These are phyloP conservation scores for Nebria brevicollis DNA, from an alignment of 2,888 invertebrate species.

Conservation along the genomic window DNA sequence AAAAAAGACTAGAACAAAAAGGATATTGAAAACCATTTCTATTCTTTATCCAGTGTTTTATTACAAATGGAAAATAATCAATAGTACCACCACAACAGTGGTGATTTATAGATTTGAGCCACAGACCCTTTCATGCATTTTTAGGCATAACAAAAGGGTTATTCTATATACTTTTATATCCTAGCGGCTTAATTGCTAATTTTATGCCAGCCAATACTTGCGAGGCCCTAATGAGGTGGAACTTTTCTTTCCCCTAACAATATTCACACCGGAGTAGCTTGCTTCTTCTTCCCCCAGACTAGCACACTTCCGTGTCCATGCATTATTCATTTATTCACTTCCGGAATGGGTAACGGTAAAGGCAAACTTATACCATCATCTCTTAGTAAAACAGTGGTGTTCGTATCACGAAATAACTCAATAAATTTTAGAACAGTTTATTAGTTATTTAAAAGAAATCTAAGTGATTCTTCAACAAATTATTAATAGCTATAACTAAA, in stretches of 20 bases:
- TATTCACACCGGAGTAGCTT: slow-evolving; percentile 19
- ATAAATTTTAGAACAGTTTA: neutral
- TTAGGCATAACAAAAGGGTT: slow-evolving; percentile 29
- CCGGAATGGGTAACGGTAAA: slow-evolving; percentile 3
- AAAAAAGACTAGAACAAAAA: too few relatives aligned
- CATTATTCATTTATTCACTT: slow-evolving; percentile 24
- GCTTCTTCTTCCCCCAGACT: neutral
- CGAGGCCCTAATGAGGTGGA: slow-evolving; percentile 2
- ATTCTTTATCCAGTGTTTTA: too few relatives aligned
- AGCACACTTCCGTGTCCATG: slow-evolving; percentile 13
- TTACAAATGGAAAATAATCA: neutral
- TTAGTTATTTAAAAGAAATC: neutral
- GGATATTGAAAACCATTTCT: too few relatives aligned
- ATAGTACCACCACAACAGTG: neutral
- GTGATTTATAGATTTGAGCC: too few relatives aligned
- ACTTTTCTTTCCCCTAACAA: slow-evolving; percentile 2
- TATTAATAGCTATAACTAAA: too few relatives aligned
- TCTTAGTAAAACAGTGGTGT: slow-evolving; percentile 10
- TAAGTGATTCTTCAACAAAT: too few relatives aligned
- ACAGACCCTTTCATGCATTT: slow-evolving; percentile 9
- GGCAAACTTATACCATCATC: neutral
- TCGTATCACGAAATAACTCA: neutral
- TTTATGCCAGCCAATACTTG: slow-evolving; percentile 28
- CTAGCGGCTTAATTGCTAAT: slow-evolving; percentile 26
- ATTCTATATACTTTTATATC: slow-evolving; percentile 13